Evolutionary conservation across 1,140 invertebrate genomes (phyloP).

Genomic region (Eriosoma lanigerum): DNA sequence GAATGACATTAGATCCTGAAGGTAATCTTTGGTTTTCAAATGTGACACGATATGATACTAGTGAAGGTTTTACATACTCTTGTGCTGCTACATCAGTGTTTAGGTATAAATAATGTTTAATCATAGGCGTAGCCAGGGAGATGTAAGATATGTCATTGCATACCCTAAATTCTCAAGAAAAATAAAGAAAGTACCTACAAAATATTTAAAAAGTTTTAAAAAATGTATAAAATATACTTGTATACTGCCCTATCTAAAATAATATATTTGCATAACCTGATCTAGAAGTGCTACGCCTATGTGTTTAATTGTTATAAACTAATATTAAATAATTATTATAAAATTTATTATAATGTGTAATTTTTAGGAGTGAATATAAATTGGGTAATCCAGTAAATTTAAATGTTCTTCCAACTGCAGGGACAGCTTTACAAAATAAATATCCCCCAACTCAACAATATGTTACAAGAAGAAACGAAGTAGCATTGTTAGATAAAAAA

Average conservation of each 20-base stretch:
- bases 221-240: too few relatives aligned
- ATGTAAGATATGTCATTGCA: too few relatives aligned
- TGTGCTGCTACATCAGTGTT: conserved; percentile 86
- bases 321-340: not conserved
- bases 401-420: conserved; percentile 75
- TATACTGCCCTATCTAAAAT: too few relatives aligned
- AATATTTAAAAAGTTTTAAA: too few relatives aligned
- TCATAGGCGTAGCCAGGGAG: too few relatives aligned
- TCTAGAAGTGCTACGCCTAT: too few relatives aligned
- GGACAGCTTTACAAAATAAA: conserved; percentile 74
- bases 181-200: too few relatives aligned
- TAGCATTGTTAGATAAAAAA: conserved; percentile 78
- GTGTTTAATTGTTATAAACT: too few relatives aligned
- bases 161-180: too few relatives aligned
- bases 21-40: conserved; percentile 93
- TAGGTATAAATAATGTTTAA: conserved; percentile 56
- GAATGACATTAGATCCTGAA: conserved; percentile 92
- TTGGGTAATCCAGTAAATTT: conserved; percentile 80
- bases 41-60: conserved; percentile 81
- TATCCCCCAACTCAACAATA: conserved; percentile 78
- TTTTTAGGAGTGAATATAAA: conserved; percentile 80
- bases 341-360: not conserved
- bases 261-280: too few relatives aligned
- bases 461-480: conserved; percentile 79
- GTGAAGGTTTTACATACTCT: conserved; percentile 80